phyloP scores from a whole-genome alignment of 2,113 vertebrate genomes.

The Fregetta grallaria region DNA sequence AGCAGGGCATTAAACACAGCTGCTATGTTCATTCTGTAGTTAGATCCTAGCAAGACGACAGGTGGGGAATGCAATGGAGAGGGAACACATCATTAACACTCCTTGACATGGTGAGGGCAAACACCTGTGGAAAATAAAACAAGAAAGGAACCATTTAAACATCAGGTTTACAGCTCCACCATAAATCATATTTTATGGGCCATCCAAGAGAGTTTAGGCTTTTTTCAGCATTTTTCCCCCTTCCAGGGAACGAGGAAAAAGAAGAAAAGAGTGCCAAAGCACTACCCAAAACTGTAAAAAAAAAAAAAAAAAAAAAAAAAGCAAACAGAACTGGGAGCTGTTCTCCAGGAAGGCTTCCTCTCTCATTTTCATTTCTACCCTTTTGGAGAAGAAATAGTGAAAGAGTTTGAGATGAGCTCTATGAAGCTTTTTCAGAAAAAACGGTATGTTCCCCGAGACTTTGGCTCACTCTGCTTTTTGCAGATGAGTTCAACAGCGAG shows the following conservation, averaged over 20 bases:
- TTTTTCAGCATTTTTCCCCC: neutral
- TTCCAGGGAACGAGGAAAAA: neutral
- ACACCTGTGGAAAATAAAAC: slow-evolving; percentile 41
- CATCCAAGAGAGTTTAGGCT: neutral
- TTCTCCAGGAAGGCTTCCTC: neutral
- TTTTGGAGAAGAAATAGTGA: neutral
- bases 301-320: neutral
- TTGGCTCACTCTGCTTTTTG: neutral
- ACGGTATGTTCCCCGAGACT: neutral
- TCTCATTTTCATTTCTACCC: neutral
- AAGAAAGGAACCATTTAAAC: neutral
- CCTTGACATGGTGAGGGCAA: slow-evolving; percentile 26
- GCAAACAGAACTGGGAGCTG: neutral
- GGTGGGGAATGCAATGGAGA: slow-evolving; percentile 43
- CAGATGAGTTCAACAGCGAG: neutral
- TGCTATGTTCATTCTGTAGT: slow-evolving; percentile 90
- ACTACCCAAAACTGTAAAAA: neutral
- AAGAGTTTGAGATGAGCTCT: neutral
- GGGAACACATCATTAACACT: slow-evolving; percentile 51
- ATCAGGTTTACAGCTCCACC: neutral
- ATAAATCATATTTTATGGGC: neutral
- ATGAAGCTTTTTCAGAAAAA: neutral
- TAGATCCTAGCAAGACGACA: slow-evolving; percentile 72
- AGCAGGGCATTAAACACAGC: slow-evolving; percentile 90
- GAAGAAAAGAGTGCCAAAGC: neutral